Conservation (phyloP, 2,113 vertebrate genomes). For the Gavia stellata region DNA sequence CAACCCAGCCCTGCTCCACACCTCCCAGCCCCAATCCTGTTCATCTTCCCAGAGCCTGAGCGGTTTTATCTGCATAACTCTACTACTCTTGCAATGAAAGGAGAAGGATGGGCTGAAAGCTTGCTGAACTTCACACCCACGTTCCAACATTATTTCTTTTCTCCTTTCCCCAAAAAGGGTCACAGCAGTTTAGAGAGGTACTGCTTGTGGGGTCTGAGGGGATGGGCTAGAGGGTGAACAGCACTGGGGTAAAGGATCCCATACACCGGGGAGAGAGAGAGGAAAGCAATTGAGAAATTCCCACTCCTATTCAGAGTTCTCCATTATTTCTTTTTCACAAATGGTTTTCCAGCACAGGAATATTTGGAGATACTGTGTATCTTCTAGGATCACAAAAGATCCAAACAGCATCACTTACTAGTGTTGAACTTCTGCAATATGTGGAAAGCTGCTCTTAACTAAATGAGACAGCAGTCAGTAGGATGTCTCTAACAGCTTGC, state of each 20-base stretch:
- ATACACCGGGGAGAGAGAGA: not conserved
- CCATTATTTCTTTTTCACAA: not conserved
- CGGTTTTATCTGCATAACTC: not conserved
- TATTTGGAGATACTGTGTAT: not conserved
- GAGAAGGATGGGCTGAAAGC: not conserved
- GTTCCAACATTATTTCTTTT: not conserved
- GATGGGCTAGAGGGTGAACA: not conserved
- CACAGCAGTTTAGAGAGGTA: not conserved
- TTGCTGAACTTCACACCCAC: not conserved
- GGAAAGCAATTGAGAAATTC: rapidly evolving
- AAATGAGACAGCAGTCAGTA: not conserved
- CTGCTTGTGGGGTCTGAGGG: not conserved
- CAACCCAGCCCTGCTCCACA: not conserved
- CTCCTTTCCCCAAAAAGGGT: not conserved
- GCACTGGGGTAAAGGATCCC: not conserved
- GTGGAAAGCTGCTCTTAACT: not conserved
- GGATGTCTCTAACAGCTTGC: not conserved
- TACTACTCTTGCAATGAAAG: rapidly evolving
- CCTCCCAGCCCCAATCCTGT: not conserved
- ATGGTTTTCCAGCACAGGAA: not conserved
- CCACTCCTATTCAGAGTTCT: not conserved
- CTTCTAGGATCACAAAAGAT: not conserved
- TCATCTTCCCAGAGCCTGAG: not conserved
- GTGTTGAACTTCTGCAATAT: not conserved
- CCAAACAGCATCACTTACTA: not conserved